Base-by-base conservation (phyloP, 2,888 invertebrate genomes). In the Tachina lurida region DNA sequence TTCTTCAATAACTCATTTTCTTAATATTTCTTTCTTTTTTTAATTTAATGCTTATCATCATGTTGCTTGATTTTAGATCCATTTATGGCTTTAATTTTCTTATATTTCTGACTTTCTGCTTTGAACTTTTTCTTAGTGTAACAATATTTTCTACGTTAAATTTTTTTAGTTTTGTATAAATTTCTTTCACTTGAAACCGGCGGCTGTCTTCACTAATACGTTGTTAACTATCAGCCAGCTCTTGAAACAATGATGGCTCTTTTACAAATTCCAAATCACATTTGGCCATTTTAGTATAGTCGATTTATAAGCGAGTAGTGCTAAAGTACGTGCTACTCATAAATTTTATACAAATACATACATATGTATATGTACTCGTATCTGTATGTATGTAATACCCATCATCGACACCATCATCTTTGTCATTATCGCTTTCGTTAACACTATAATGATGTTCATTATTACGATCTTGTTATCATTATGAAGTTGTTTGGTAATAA, bases 181-280 rank as follows among this genome's bases (percentile, higher is more conserved):
- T 54, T 67, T 22, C 31, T 77, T 70, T 67, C 10, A 68, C 17
- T 77, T 31, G 5, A 76, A 54, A 41, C 74, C 47, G 19, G 17
- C 45, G 56, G 70, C 70, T 65, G 39, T n/a, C 43, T 76, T 68
- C 12, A 45, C 19, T 88, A 88, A 79, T 73, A 70, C 39, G 84
- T 87, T 90, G 89, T 89, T 89, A 88, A 88, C 90, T 88, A 88
- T 87, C 88, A 88, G 88, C 88, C 88, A 89, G 89, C 90, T 88
- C 85, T 88, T 89, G 88, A 87, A 89, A 89, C 89, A 91, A 91
- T 91, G 91, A 90, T 56, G 65, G 67, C 84, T 77, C 76, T 84
- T 84, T 85, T 68, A 22, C 41, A 43, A 76, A 82, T 84, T 79
- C 79, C 71, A 87, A 87, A 83, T 67, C 70, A 78, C 76, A 70